Conservation (phyloP, 37 sponge, comb jelly and placozoan species). For the Ianthella basta region DNA sequence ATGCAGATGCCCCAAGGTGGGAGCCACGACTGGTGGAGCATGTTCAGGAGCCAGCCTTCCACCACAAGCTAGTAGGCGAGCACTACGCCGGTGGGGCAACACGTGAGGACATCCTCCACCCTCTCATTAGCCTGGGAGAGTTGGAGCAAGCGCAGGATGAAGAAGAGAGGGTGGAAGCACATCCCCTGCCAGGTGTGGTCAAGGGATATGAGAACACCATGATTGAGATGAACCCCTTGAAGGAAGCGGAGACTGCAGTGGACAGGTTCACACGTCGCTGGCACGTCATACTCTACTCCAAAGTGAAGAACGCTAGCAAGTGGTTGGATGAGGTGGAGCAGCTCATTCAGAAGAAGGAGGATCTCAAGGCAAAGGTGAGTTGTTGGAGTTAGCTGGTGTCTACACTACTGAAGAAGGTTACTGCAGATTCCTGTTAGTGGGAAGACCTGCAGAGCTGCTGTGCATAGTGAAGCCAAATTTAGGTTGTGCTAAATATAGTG, state of each 20-base stretch:
- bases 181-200: not conserved
- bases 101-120: not conserved
- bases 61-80: conserved; percentile 5
- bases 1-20: conserved; percentile 17
- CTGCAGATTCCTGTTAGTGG: not conserved
- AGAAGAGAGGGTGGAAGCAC: not conserved
- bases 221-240: conserved; percentile 23
- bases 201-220: conserved; percentile 15
- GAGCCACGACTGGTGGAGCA: not conserved
- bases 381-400: not conserved
- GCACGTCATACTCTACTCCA: conserved; percentile 15
- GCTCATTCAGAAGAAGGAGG: conserved; percentile 5
- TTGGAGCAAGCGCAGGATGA: not conserved
- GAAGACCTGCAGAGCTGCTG: too few species aligned
- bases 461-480: too few species aligned
- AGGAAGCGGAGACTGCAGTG: not conserved
- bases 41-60: conserved; percentile 5
- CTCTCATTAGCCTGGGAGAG: not conserved
- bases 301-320: conserved; percentile 2
- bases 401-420: not conserved
- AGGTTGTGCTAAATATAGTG: too few species aligned
- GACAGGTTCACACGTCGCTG: conserved; percentile 27
- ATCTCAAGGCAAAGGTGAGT: conserved; percentile 12
- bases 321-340: conserved; percentile 22
- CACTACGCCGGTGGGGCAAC: not conserved